These are phyloP conservation scores for Rhimphoctona megacephalus DNA, from an alignment of 2,888 invertebrate species.

Conservation along the genomic window DNA sequence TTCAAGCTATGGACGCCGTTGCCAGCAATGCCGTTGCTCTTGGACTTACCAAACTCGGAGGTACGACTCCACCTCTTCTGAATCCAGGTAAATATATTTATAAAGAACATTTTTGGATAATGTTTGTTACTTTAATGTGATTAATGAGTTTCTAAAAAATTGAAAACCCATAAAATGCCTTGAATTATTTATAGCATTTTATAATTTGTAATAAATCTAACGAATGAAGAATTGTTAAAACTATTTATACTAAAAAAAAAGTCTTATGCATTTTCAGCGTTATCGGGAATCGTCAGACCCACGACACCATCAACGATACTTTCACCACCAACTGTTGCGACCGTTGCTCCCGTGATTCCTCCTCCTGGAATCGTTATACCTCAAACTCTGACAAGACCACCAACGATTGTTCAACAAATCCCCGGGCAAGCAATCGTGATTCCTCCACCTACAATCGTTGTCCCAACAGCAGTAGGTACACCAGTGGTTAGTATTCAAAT, in stretches of 20 bases:
- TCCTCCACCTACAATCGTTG: constrained; percentile 85
- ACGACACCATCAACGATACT: constrained; percentile 76
- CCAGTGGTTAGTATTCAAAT: constrained; percentile 77
- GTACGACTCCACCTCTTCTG: constrained; percentile 80
- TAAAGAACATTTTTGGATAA: background rate
- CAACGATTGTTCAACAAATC: constrained; percentile 84
- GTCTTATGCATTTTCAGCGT: constrained; percentile 70
- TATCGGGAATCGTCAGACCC: constrained; percentile 81
- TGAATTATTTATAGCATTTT: background rate
- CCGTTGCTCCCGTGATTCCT: constrained; percentile 86
- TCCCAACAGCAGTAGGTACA: constrained; percentile 83
- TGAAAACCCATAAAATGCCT: background rate
- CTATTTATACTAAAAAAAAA: background rate
- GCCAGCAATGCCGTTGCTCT: constrained; percentile 93
- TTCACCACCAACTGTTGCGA: constrained; percentile 81
- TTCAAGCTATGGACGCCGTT: constrained; percentile 98
- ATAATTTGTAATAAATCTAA: background rate
- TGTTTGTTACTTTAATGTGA: background rate
- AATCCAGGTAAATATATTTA: constrained; percentile 74
- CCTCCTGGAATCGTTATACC: constrained; percentile 89
- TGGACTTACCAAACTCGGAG: constrained; percentile 85
- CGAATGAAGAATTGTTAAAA: background rate
- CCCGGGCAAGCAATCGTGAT: constrained; percentile 83
- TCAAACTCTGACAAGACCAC: constrained; percentile 84
- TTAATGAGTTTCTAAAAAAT: background rate